Conservation (phyloP, 1,140 invertebrate genomes). For the Lycorma delicatula region DNA sequence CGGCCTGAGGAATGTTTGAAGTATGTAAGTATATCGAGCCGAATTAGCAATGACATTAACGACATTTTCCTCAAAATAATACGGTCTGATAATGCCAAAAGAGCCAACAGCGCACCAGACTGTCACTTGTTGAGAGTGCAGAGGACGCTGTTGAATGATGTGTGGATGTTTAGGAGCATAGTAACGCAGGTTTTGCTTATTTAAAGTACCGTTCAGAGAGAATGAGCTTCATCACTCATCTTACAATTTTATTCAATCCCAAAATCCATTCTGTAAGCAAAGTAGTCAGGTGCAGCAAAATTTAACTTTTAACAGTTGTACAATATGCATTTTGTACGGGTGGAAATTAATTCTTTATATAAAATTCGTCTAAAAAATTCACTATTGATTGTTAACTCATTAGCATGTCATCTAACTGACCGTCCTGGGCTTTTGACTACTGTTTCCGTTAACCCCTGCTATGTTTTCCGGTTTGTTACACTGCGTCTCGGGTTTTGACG, state of each 20-base stretch:
- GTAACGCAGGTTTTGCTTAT: too few relatives aligned
- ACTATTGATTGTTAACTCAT: background rate
- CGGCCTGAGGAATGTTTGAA: conserved; percentile 20
- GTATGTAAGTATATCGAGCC: conserved; percentile 24
- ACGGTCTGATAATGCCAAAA: conserved; percentile 26
- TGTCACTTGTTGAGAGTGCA: conserved; percentile 32
- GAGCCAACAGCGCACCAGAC: conserved; percentile 29
- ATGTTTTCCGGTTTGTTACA: background rate
- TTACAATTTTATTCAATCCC: too few relatives aligned
- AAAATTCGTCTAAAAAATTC: background rate
- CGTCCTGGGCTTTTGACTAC: background rate
- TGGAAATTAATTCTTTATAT: background rate
- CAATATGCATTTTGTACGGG: background rate
- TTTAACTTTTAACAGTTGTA: background rate
- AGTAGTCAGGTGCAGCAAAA: too few relatives aligned
- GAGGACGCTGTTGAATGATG: conserved; percentile 28
- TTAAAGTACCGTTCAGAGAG: too few relatives aligned
- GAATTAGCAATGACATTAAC: conserved; percentile 23
- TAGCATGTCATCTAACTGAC: background rate
- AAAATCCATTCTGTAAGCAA: too few relatives aligned
- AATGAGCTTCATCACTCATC: too few relatives aligned
- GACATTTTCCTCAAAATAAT: conserved; percentile 26
- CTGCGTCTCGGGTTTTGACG: background rate
- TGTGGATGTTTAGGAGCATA: too few relatives aligned
- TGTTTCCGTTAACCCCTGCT: background rate